phyloP scores from a whole-genome alignment of 2,113 vertebrate species.

The Uria aalge region DNA sequence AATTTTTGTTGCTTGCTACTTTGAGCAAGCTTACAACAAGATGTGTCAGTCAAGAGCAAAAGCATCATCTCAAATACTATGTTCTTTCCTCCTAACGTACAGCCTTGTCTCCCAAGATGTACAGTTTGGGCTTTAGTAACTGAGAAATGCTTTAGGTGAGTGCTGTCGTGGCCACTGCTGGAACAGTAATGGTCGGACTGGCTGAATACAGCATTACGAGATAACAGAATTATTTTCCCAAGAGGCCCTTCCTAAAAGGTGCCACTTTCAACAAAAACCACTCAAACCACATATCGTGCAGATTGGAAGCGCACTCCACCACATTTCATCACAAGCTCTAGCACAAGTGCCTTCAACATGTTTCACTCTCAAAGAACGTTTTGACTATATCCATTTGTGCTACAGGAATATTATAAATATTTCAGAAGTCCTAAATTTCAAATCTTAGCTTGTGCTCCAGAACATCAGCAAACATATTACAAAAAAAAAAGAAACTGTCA shows the following conservation, averaged over 20 bases:
- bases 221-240: not conserved
- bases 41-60: not conserved
- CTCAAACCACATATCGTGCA: not conserved
- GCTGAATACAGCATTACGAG: not conserved
- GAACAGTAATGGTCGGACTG: rapidly evolving
- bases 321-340: not conserved
- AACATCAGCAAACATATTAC: not conserved
- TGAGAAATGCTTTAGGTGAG: not conserved
- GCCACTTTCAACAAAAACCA: not conserved
- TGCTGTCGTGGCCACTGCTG: rapidly evolving
- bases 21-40: not conserved
- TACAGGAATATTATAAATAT: not conserved
- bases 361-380: not conserved
- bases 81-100: not conserved
- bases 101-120: not conserved
- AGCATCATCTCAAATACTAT: rapidly evolving
- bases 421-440: not conserved
- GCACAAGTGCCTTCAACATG: not conserved
- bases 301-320: rapidly evolving
- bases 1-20: not conserved
- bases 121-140: not conserved
- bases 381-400: not conserved
- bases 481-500: not conserved
- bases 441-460: not conserved
- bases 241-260: not conserved